Conservation (phyloP, 2,797 vertebrate species). For the Micromesistius poutassou region DNA sequence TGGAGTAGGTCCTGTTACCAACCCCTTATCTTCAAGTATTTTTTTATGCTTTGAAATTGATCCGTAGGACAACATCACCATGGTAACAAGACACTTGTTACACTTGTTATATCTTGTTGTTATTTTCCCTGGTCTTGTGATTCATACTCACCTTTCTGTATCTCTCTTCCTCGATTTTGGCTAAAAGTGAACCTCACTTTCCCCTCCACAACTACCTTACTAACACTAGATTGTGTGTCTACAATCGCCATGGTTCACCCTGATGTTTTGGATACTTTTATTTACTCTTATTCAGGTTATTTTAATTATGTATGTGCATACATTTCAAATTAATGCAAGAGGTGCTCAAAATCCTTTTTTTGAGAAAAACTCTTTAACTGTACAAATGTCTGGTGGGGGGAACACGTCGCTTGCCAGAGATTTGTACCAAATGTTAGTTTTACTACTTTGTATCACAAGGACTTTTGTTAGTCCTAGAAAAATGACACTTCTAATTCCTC, state of each 20-base stretch:
- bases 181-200: neutral
- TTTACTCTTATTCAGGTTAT: slow-evolving; percentile 10
- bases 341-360: neutral
- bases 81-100: neutral
- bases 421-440: slow-evolving; percentile 3
- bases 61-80: neutral
- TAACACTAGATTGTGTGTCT: slow-evolving; percentile 22
- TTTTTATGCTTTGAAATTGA: neutral
- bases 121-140: neutral
- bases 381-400: neutral
- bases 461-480: neutral
- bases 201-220: slow-evolving; percentile 26
- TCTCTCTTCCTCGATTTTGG: neutral
- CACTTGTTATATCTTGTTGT: neutral
- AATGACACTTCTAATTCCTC: neutral
- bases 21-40: neutral
- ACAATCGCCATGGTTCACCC: slow-evolving; percentile 2
- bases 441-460: neutral
- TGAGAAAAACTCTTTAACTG: neutral
- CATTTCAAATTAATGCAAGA: neutral
- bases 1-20: slow-evolving; percentile 5
- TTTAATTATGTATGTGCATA: slow-evolving; percentile 1
- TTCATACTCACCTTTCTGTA: neutral
- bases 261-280: neutral
- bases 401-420: neutral